Evolutionary conservation across 2,888 invertebrate genomes (phyloP), one percentile per base, ranked within the genome.

Genomic region (Allolobophora icterica): DNA sequence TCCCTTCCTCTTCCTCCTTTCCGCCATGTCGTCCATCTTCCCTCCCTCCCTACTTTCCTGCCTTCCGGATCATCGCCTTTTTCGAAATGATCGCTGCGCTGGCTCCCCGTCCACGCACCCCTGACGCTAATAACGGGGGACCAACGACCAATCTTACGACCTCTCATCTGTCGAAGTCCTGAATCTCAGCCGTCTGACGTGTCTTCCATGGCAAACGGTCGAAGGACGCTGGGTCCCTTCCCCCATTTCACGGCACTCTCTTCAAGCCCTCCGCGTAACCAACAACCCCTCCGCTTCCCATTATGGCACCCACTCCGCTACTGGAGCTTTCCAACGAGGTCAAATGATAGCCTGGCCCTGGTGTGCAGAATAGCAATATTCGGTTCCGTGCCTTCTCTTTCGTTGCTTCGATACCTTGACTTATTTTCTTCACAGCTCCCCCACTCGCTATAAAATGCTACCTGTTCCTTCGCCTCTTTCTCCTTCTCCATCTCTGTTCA

Each of bases 71-170:
- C 71, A n/a, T 71, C 71, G 71, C 71, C 71, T 24, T 30, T 71
- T 71, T 71, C 71, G n/a, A n/a, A 71, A 71, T 71, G 71, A 71
- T 71, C 71, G 71, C 71, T 71, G 71, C 71, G n/a, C 30, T 71
- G 71, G 30, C 71, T 71, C 24, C 52, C 52, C 24, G 52, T 52
- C 24, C 71, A 8, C 30, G n/a, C 71, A n/a, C 71, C 71, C 71
- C 30, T n/a, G 71, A 71, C 71, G n/a, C 71, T 71, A 71, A 71
- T 71, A 71, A 71, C n/a, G 71, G 71, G 71, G 71, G 8, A 71
- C 30, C 71, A 11, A n/a, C 71, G 71, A 71, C 71, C 71, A 52
- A 71, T 71, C 71, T 71, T n/a, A 71, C 71, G 71, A 71, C 71
- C 71, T 71, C 71, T 71, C 71, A 71, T 71, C 71, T 5, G 71